Evolutionary conservation across 2,888 invertebrate genomes (phyloP), one percentile per base, ranked within the genome.

Genomic region (Diarsia brunnea): DNA sequence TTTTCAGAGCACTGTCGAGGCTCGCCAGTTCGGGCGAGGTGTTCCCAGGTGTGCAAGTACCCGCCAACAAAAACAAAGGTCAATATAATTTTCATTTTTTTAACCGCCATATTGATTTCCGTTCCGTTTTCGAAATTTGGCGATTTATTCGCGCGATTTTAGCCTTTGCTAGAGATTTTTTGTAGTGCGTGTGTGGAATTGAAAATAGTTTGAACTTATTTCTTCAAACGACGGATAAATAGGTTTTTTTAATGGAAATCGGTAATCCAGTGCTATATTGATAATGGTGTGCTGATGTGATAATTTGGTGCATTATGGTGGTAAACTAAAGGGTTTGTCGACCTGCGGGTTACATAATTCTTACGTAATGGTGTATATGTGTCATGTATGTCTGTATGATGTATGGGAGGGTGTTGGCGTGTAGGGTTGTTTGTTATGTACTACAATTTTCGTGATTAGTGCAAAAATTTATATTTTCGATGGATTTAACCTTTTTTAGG

Each of bases 41-140:
- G 93, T 90, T 90, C 92, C 93, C 95, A 95, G 95, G 96, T 95
- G 96, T 94, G 95, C 95, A 92, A 95, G 95, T 94, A 92, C 93
- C 91, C 92, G 92, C 90, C 93, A 88, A 88, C 91, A 87, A 86
- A 89, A 90, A 86, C 90, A 86, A 87, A 96, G 96, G 96, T 96
- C 90, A 94, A 93, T 95, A 94, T 94, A 89, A 84, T 80, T 87
- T 81, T 81, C 69, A 69, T 69, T 73, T 67, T 79, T 76, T 81
- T 82, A 70, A 53, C 90, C 86, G 89, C 91, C 91, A 92, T 92
- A 85, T 91, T 91, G 86, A 69, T 87, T 89, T 88, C 77, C 76
- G 86, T 89, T 74, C 69, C 65, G 71, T 75, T 63, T 74, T 38
- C 21, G 14, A 78, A 78, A 72, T 65, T n/a, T 45, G 2, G 1